Evolutionary conservation across 2,888 invertebrate species (phyloP).

Genomic region (Thalpophila matura): DNA sequence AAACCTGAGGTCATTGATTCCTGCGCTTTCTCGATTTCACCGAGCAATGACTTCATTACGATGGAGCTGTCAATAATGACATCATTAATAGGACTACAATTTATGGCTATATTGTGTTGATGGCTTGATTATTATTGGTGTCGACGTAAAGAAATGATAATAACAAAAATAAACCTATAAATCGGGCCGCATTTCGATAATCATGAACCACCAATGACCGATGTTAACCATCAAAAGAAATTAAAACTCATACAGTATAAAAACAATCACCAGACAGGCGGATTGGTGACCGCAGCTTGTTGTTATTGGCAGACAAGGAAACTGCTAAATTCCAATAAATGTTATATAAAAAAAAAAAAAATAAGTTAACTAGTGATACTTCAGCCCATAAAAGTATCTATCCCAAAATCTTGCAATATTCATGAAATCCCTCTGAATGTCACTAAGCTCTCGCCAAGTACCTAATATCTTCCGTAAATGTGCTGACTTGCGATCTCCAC

Average conservation of each 20-base stretch:
- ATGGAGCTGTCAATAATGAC: constrained; percentile 45
- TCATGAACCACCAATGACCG: neutral
- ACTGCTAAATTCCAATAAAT: too few relatives aligned
- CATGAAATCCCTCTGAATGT: constrained; percentile 3
- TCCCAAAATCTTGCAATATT: constrained; percentile 1
- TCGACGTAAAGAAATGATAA: neutral
- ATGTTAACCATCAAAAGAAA: neutral
- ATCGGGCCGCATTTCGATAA: too few relatives aligned
- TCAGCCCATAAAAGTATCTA: constrained; percentile 4
- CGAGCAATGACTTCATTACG: constrained; percentile 43
- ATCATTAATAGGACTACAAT: constrained; percentile 43
- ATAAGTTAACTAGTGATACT: too few relatives aligned
- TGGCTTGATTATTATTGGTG: constrained; percentile 34
- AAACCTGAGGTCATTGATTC: constrained; percentile 68
- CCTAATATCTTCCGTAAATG: constrained; percentile 34
- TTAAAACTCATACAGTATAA: too few relatives aligned
- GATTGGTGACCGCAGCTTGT: too few relatives aligned
- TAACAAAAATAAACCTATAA: too few relatives aligned
- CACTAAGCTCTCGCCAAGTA: constrained; percentile 24
- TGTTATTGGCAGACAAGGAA: too few relatives aligned
- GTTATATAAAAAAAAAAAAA: too few relatives aligned
- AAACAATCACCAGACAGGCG: too few relatives aligned
- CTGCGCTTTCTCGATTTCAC: constrained; percentile 75
- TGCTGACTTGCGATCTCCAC: constrained; percentile 29
- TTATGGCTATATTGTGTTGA: constrained; percentile 31